phyloP scores from a whole-genome alignment of 1,140 invertebrate genomes.

The Tetramorium alpestre region DNA sequence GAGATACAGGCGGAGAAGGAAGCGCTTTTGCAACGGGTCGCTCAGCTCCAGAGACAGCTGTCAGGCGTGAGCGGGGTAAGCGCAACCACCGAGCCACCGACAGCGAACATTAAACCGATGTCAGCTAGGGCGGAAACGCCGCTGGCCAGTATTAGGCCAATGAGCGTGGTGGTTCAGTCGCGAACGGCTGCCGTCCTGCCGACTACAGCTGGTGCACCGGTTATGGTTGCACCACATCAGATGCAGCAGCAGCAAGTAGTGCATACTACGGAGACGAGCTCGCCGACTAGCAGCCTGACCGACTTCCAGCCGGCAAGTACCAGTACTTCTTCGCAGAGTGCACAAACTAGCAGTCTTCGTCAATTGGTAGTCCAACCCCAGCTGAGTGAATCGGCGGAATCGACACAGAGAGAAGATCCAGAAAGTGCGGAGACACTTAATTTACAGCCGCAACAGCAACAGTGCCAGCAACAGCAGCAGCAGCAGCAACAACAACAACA shows the following conservation, averaged over 20 bases:
- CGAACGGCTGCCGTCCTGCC: conserved; percentile 93
- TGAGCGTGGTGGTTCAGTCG: conserved; percentile 91
- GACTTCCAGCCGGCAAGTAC: conserved; percentile 85
- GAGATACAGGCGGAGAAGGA: conserved; percentile 90
- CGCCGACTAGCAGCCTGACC: conserved; percentile 86
- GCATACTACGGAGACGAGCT: conserved; percentile 86
- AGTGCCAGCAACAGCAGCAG: conserved; percentile 82
- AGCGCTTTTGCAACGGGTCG: conserved; percentile 89
- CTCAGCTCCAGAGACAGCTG: conserved; percentile 92
- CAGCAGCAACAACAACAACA: conserved; percentile 83
- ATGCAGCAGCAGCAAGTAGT: conserved; percentile 82
- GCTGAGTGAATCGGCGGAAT: conserved; percentile 83
- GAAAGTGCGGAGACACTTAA: conserved; percentile 83
- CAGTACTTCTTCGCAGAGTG: conserved; percentile 79
- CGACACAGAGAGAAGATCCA: conserved; percentile 83
- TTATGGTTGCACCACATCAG: conserved; percentile 88
- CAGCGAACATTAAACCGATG: conserved; percentile 98
- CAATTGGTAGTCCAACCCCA: conserved; percentile 83
- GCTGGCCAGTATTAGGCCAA: conserved; percentile 96
- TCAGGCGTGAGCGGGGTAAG: conserved; percentile 89
- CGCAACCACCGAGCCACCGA: conserved; percentile 91
- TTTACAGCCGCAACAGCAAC: conserved; percentile 79
- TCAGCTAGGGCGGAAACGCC: conserved; percentile 93
- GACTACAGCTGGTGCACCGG: conserved; percentile 87
- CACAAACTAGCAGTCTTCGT: conserved; percentile 76